Base-by-base conservation (phyloP, 92 coral and sea anemone genomes). In the Palythoa heliodiscus region DNA sequence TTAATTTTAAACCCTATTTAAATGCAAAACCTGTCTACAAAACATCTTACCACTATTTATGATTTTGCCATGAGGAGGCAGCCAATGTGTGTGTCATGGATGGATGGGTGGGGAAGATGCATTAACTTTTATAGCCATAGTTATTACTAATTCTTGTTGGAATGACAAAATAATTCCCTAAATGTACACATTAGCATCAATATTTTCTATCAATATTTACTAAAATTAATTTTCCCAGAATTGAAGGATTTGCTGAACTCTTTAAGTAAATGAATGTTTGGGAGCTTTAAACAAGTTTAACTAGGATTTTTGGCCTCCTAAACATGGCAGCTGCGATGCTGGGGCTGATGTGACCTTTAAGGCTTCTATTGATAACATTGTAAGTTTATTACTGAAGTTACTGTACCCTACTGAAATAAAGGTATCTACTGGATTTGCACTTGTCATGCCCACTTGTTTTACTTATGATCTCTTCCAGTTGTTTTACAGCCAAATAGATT, bases 391-490 rank as follows among this genome's bases (percentile, higher is more conserved):
- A 29, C 35, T 29, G 35, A 29, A 29, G 35, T n/a, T n/a, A n/a
- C n/a, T n/a, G 35, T 29, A 29, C 35, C 35, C 35, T 29, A 29
- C 35, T 29, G 35, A 29, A 29, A 29, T 29, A 29, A 29, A 29
- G 35, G 35, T 29, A 29, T 29, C 35, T 29, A 29, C 35, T 20
- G 38, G 57, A 67, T 82, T 82, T 82, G 77, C 76, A 82, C 53
- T 16, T 35, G 55, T 77, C 37, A 70, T 29, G 60, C 73, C 70
- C 60, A 11, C 75, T 24, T 83, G 86, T 79, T 67, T 20, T 67
- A 52, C 70, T 83, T 43, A 79, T 83, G 64, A 83, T 83, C 86
- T 83, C 86, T 66, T 38, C 63, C 68, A 67, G 76, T 73, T 83
- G 76, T 54, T 83, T 54, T 83, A 70, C 39, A 54, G 52, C 64